Conservation (phyloP, 2,888 invertebrate species). For the Sinohyriopsis cumingii region DNA sequence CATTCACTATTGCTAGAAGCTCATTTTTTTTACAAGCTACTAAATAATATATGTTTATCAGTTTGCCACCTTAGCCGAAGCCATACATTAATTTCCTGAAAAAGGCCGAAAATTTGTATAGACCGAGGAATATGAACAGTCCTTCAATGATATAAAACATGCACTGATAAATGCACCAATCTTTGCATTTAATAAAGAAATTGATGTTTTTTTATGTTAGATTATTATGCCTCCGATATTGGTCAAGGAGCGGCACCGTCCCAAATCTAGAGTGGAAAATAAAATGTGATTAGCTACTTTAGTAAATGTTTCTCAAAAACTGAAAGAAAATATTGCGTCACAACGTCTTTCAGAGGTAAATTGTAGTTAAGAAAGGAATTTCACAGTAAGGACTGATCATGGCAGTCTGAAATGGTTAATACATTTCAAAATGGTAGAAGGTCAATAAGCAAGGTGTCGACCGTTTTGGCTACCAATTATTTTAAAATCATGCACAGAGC, state of each 20-base stretch:
- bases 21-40: conserved; percentile 21
- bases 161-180: too few relatives aligned
- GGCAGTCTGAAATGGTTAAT: conserved; percentile 16
- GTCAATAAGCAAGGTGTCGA: conserved; percentile 23
- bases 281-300: background rate
- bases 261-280: too few relatives aligned
- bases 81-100: conserved; percentile 15
- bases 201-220: too few relatives aligned
- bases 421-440: conserved; percentile 29
- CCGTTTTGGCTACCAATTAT: conserved; percentile 14
- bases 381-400: conserved; percentile 22
- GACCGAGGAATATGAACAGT: conserved; percentile 13
- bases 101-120: conserved; percentile 13
- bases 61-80: conserved; percentile 16
- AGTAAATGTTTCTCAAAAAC: conserved; percentile 14
- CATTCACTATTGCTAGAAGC: too few relatives aligned
- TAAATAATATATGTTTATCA: conserved; percentile 22
- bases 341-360: conserved; percentile 17
- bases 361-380: conserved; percentile 14
- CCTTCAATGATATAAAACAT: conserved; percentile 12
- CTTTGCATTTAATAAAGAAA: too few relatives aligned
- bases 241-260: too few relatives aligned
- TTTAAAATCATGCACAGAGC: conserved; percentile 23
- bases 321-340: conserved; percentile 20
- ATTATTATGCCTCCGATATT: too few relatives aligned